Percentiles rank a stretch among this genome's conserved stretches.
Conservation (phyloP, 2,888 invertebrate genomes). For the Ichneumoninae sp. region DNA sequence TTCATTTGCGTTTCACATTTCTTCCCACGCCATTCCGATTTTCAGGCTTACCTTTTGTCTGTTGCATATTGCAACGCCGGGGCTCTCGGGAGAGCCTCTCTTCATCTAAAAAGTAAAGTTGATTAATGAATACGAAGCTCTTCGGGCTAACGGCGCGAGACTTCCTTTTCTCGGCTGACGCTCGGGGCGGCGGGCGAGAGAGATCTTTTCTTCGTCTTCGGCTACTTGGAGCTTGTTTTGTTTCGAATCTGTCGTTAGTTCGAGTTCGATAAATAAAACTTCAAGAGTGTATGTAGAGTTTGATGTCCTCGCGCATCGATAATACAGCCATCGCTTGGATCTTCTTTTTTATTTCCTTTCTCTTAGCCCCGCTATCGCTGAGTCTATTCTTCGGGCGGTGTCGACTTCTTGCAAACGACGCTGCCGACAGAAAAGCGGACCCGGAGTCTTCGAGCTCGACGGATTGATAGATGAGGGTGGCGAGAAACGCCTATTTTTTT, state of each 20-base stretch:
- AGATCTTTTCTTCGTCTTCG: background rate
- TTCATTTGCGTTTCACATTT: background rate
- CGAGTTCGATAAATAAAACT: constrained; percentile 39
- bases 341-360: constrained; percentile 33
- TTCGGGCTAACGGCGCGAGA: background rate
- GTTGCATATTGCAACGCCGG: constrained; percentile 39
- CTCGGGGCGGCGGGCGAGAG: background rate
- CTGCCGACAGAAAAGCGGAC: constrained; percentile 39
- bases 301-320: constrained; percentile 40
- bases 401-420: constrained; percentile 42
- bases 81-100: background rate
- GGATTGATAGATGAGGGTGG: constrained; percentile 52
- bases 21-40: background rate
- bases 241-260: background rate
- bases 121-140: constrained; percentile 49
- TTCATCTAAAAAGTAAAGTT: constrained; percentile 27
- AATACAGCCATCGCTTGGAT: constrained; percentile 38
- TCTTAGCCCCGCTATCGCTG: background rate
- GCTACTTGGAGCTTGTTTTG: constrained; percentile 27
- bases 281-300: background rate
- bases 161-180: constrained; percentile 1
- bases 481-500: background rate
- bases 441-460: background rate
- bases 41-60: constrained; percentile 15
- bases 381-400: constrained; percentile 45